Evolutionary conservation across 2,888 invertebrate species (phyloP).

Genomic region (Caradrina kadenii): DNA sequence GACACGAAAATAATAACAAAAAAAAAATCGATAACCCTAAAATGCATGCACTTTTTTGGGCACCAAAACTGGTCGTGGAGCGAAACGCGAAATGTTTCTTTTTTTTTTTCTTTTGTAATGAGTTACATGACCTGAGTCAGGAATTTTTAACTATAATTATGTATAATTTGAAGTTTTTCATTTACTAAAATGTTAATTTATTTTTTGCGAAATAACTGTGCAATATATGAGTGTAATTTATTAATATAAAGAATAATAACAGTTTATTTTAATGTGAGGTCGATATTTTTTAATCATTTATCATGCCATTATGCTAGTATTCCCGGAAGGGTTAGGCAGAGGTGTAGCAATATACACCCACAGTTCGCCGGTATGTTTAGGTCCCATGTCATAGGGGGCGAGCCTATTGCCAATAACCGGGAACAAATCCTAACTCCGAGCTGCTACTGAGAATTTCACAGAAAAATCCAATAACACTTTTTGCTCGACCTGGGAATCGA

Average conservation of each 20-base stretch:
- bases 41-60: slow-evolving; percentile 32
- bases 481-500: too few species aligned
- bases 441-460: too few species aligned
- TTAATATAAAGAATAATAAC: background rate
- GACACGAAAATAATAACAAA: background rate
- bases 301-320: too few species aligned
- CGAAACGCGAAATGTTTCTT: slow-evolving; percentile 30
- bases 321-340: too few species aligned
- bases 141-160: slow-evolving; percentile 36
- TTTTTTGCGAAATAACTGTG: slow-evolving; percentile 32
- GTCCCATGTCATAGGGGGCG: too few species aligned
- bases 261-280: background rate
- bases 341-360: too few species aligned
- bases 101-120: slow-evolving; percentile 19
- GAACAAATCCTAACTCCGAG: too few species aligned
- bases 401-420: too few species aligned
- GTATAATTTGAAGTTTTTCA: slow-evolving; percentile 6
- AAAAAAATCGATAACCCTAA: slow-evolving; percentile 40
- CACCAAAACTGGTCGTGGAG: slow-evolving; percentile 42
- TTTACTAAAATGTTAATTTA: slow-evolving; percentile 15
- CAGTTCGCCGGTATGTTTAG: too few species aligned
- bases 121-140: slow-evolving; percentile 27
- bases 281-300: too few species aligned
- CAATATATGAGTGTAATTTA: background rate
- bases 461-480: too few species aligned